Evolutionary conservation across 2,888 invertebrate genomes (phyloP).

Genomic region (Sacculina carcini): DNA sequence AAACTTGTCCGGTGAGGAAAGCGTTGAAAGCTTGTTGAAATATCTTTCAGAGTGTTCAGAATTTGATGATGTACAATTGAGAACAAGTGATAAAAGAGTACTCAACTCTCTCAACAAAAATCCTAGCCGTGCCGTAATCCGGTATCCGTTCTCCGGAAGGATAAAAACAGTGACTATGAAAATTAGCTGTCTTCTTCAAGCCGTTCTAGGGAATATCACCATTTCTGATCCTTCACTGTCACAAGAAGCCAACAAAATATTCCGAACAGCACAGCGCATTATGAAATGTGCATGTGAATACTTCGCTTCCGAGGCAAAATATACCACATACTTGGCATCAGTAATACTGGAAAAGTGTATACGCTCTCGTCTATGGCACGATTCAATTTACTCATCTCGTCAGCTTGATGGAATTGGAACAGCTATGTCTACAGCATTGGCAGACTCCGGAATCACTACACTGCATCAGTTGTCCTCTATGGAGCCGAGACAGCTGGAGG

Average conservation of each 20-base stretch:
- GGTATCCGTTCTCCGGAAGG: conserved; percentile 41
- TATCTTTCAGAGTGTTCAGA: conserved; percentile 19
- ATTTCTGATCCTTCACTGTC: conserved; percentile 38
- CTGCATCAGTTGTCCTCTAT: conserved; percentile 34
- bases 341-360: conserved; percentile 38
- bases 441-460: conserved; percentile 35
- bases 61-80: conserved; percentile 26
- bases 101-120: conserved; percentile 41
- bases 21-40: conserved; percentile 19
- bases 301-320: conserved; percentile 15
- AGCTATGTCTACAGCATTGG: conserved; percentile 33
- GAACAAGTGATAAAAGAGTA: conserved; percentile 37
- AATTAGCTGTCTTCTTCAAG: conserved; percentile 48
- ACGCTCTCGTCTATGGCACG: conserved; percentile 41
- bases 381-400: conserved; percentile 36
- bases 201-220: conserved; percentile 37
- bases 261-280: conserved; percentile 36
- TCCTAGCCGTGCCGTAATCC: conserved; percentile 28
- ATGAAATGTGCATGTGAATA: conserved; percentile 32
- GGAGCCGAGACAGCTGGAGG: conserved; percentile 44
- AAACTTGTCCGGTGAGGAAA: conserved; percentile 21
- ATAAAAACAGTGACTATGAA: conserved; percentile 44
- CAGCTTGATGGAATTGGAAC: conserved; percentile 45
- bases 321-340: conserved; percentile 29
- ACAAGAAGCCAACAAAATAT: conserved; percentile 40